These are phyloP conservation scores for Drosophila oshimai DNA, from an alignment of 1,140 invertebrate genomes.

Conservation along the genomic window DNA sequence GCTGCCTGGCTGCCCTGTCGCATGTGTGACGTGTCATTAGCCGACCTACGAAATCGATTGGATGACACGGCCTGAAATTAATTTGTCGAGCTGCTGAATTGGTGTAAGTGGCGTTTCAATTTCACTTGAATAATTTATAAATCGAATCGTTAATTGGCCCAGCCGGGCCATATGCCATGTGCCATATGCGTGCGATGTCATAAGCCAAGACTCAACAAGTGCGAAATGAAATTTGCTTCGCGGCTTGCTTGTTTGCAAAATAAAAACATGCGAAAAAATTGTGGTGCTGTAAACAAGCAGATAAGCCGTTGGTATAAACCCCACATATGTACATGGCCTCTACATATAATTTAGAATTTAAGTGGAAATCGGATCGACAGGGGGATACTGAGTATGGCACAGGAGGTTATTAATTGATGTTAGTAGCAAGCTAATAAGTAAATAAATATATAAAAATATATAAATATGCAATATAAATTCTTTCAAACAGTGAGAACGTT, in stretches of 20 bases:
- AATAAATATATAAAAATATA: too few species aligned
- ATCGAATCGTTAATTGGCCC: slow-evolving; percentile 47
- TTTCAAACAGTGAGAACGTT: too few species aligned
- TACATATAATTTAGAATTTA: slow-evolving; percentile 14
- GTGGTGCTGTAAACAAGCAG: slow-evolving; percentile 66
- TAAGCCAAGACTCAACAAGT: slow-evolving; percentile 64
- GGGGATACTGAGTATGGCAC: not conserved
- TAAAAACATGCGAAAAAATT: slow-evolving; percentile 66
- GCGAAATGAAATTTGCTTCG: slow-evolving; percentile 64
- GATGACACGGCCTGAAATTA: slow-evolving; percentile 42
- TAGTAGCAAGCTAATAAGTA: not conserved
- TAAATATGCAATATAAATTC: too few species aligned
- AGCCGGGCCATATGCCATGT: too few species aligned
- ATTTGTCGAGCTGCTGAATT: slow-evolving; percentile 33
- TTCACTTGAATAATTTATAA: slow-evolving; percentile 56
- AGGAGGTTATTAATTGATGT: too few species aligned
- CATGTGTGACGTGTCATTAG: slow-evolving; percentile 59
- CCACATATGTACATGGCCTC: slow-evolving; percentile 24
- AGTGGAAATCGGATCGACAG: not conserved
- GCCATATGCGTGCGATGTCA: slow-evolving; percentile 41
- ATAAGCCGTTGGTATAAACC: slow-evolving; percentile 60
- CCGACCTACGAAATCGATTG: slow-evolving; percentile 11
- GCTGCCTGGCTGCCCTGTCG: slow-evolving; percentile 3
- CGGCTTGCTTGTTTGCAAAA: slow-evolving; percentile 50
- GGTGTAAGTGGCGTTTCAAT: slow-evolving; percentile 55